Evolutionary conservation across 2,888 invertebrate species (phyloP), one percentile per base, ranked within the genome.

Genomic region (Polymixis lichenea): DNA sequence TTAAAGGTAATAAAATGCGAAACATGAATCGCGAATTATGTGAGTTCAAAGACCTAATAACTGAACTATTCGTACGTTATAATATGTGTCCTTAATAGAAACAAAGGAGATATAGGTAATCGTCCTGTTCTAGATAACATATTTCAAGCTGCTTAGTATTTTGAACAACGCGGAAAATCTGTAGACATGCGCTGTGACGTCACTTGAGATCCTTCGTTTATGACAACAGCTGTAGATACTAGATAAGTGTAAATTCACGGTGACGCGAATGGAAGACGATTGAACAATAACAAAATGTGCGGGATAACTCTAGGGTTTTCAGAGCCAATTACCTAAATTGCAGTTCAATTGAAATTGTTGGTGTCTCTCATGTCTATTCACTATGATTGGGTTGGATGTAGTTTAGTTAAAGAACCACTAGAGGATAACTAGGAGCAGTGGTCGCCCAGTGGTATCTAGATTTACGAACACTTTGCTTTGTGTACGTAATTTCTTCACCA

Each of bases 1-100:
- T 68, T 67, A 67, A 51, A 15, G 66, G 73, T 78, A 80, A 80
- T 86, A 82, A 79, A 66, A 82, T 72, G 76, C 74, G 4, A 78
- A 68, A 73, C 64, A 68, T 72, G 64, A 55, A 38, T 71, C 67
- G 64, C 64, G 56, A 71, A 74, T 83, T 60, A 69, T 65, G 2
- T 28, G 65, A 78, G 78, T 82, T 82, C 68, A 84, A 72, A 75
- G 61, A 62, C 68, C 71, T 73, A 58, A 46, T 64, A 70, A 62
- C 56, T 60, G 25, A 58, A 51, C 38, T 64, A 67, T 55, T 58
- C 60, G 56, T 70, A 76, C 55, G 58, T 60, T 72, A 17, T 62
- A 22, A 17, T 62, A 22, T 25, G 15, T 75, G 49, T 70, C 66
- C 83, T 53, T 58, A 61, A 65, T 51, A 77, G 8, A 68, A 62